Evolutionary conservation across 2,888 invertebrate species (phyloP), one percentile per base, ranked within the genome.

Genomic region (Tanytarsus gracilentus): DNA sequence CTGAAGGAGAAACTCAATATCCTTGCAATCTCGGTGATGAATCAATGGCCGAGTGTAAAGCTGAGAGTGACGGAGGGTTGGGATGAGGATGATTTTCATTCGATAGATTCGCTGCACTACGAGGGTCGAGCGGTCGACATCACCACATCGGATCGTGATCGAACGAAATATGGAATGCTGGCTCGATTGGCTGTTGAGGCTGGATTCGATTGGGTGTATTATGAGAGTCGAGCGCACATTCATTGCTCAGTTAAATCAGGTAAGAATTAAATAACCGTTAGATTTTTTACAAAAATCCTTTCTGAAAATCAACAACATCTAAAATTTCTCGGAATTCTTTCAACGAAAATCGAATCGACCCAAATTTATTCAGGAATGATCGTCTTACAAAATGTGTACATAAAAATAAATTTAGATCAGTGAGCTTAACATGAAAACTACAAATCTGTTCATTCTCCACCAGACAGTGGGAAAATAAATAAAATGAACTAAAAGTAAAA

Each of bases 131-230:
- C 96, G 8, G 95, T 97, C 64, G 96, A 96, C 78, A 85, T 97
- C 69, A 92, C 93, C 64, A 96, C 96, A 66, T 89, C 90, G 66
- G 96, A 96, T 78, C 80, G 90, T 61, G 94, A 96, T 76, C 81
- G 88, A 63, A 82, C 89, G 73, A 96, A 96, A 78, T 89, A 94
- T 75, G 96, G 96, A 65, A 92, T 96, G 92, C 79, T 97, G 69
- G 97, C 96, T 49, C 78, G 96, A 63, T 80, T 97, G 61, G 97
- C 97, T 1, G 92, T 94, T 62, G 94, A 96, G 74, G 95, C 96
- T 25, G 96, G 96, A 69, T 97, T 97, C 80, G 96, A 97, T 79
- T 97, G 95, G 95, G 97, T 97, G 64, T 94, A 89, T 78, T 97
- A 95, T 73, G 94, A 95, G 75, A 90, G 91, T 71, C 81, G 93